Evolutionary conservation across 2,888 invertebrate species (phyloP).

Genomic region (Rotaria sp.): DNA sequence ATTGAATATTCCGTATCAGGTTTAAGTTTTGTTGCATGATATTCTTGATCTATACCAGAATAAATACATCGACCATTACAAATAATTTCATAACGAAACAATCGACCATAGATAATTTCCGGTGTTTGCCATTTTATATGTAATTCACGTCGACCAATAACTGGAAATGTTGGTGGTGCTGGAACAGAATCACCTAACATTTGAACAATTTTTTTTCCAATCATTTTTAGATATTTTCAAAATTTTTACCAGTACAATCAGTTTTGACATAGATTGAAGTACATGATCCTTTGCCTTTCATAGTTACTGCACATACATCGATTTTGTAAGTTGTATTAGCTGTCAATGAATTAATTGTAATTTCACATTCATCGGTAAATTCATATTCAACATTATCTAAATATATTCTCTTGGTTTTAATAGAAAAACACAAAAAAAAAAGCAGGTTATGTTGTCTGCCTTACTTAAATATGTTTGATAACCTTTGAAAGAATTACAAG

Average conservation of each 20-base stretch:
- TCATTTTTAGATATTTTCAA: background rate
- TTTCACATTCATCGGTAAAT: slow-evolving; percentile 41
- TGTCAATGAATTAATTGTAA: slow-evolving; percentile 49
- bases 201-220: background rate
- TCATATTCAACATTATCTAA: slow-evolving; percentile 45
- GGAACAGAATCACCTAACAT: slow-evolving; percentile 53
- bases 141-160: slow-evolving; percentile 52
- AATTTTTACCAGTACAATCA: background rate
- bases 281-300: slow-evolving; percentile 50
- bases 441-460: background rate
- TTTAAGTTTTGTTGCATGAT: slow-evolving; percentile 47
- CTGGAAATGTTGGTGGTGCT: slow-evolving; percentile 50
- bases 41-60: slow-evolving; percentile 51
- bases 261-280: slow-evolving; percentile 47
- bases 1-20: slow-evolving; percentile 54
- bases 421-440: background rate
- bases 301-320: slow-evolving; percentile 48
- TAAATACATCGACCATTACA: slow-evolving; percentile 50
- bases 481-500: background rate
- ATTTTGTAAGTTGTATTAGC: slow-evolving; percentile 48
- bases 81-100: slow-evolving; percentile 52
- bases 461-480: background rate
- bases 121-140: slow-evolving; percentile 52
- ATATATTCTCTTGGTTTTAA: slow-evolving; percentile 45
- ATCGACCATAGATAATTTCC: slow-evolving; percentile 51